Evolutionary conservation across 2,888 invertebrate genomes (phyloP), one percentile per base, ranked within the genome.

Genomic region (Ethmia dodecea): DNA sequence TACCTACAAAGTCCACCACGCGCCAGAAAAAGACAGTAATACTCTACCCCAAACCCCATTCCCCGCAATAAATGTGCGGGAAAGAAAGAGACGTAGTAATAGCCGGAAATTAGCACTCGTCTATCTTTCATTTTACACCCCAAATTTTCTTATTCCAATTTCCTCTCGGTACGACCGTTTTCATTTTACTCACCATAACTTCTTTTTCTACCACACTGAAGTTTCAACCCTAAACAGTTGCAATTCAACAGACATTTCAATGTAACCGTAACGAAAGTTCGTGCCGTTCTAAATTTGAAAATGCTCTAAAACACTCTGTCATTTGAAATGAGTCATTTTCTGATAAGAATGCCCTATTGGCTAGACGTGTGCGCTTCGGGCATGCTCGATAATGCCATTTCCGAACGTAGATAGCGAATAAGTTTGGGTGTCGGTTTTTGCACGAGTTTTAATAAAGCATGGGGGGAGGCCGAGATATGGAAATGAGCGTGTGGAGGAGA

Each of bases 91-190:
- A 84, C 77, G 75, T 70, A 81, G 70, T 79, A 83, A 81, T 80
- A 78, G 79, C 88, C 90, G 90, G 90, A 90, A 90, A 90, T 90
- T 90, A 90, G 90, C 86, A 89, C 88, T 88, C 89, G 89, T 89
- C 90, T 90, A 90, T 90, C 90, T 90, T 90, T 90, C 90, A 90
- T 90, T 90, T 90, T 90, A 90, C 90, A 90, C 90, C 90, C 90
- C 88, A 89, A 90, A 90, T 90, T 90, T 90, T 90, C 90, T 90
- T 90, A 90, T 90, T 90, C 90, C 90, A 90, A 90, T 90, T 90
- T 90, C 90, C 88, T 79, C 71, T 77, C 55, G 67, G 74, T 67
- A 73, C 76, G 70, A 75, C 68, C 67, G 60, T 47, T 47, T 49
- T 55, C 61, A 68, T 72, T 68, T 68, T 54, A 60, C 55, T 52